Evolutionary conservation across 1,140 invertebrate species (phyloP).

Genomic region (Diuraphis noxia): DNA sequence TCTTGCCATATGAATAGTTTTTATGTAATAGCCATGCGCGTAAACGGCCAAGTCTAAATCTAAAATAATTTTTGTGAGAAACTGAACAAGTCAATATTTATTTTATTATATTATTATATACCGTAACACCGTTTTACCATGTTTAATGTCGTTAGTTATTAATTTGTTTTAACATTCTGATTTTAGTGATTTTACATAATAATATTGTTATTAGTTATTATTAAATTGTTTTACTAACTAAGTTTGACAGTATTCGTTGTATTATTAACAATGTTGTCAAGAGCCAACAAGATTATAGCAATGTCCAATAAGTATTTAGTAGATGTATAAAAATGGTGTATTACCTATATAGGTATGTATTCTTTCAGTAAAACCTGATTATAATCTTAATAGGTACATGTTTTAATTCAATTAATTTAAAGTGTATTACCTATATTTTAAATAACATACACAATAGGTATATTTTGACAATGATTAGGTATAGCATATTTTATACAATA

Average conservation of each 20-base stretch:
- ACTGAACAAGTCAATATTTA: background rate
- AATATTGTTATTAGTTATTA: background rate
- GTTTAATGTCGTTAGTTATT: background rate
- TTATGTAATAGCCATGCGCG: background rate
- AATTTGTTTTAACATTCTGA: background rate
- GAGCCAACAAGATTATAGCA: background rate
- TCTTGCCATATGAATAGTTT: background rate
- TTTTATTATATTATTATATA: too few species aligned
- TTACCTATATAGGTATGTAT: too few species aligned
- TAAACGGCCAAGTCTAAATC: background rate
- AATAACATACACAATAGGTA: too few species aligned
- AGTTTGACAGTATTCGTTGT: background rate
- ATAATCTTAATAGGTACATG: too few species aligned
- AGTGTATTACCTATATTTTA: too few species aligned
- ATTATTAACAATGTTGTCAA: background rate
- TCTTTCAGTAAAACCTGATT: too few species aligned
- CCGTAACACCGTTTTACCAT: background rate
- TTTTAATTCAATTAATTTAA: too few species aligned
- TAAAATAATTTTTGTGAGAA: background rate
- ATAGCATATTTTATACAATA: too few species aligned
- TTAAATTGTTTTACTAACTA: background rate
- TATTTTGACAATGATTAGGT: too few species aligned
- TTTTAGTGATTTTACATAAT: background rate
- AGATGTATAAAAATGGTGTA: background rate
- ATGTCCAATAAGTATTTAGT: background rate